These are phyloP conservation scores for Arenaria interpres DNA, from an alignment of 2,113 vertebrate genomes.

Conservation along the genomic window DNA sequence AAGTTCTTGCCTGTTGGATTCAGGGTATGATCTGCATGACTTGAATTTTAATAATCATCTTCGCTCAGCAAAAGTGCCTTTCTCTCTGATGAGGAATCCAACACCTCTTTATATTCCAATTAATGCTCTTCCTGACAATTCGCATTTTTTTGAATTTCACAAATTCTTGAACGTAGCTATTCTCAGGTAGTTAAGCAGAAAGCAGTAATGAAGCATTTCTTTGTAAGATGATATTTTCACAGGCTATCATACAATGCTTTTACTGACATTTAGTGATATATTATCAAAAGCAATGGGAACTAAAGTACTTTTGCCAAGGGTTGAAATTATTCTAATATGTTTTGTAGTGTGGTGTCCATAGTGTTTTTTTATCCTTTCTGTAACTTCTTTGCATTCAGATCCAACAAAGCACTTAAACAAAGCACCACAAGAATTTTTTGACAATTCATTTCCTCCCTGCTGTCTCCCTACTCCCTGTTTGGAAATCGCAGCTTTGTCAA, in stretches of 20 bases:
- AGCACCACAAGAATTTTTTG: background rate
- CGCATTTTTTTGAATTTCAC: background rate
- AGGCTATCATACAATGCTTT: background rate
- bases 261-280: background rate
- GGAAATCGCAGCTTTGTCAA: background rate
- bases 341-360: background rate
- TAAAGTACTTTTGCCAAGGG: background rate
- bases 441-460: background rate
- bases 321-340: background rate
- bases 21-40: background rate
- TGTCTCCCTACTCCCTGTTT: background rate
- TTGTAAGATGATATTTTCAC: background rate
- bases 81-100: background rate
- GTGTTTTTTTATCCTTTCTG: background rate
- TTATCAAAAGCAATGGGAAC: slow-evolving; percentile 2
- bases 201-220: background rate
- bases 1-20: background rate
- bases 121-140: background rate
- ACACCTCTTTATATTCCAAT: background rate
- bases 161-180: background rate
- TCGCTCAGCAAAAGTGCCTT: background rate
- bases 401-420: slow-evolving; percentile 61
- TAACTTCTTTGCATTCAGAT: background rate
- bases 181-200: background rate
- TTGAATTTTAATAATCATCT: slow-evolving; percentile 9